These are phyloP conservation scores for Netelia melanura DNA, from an alignment of 2,888 invertebrate genomes.

Conservation along the genomic window DNA sequence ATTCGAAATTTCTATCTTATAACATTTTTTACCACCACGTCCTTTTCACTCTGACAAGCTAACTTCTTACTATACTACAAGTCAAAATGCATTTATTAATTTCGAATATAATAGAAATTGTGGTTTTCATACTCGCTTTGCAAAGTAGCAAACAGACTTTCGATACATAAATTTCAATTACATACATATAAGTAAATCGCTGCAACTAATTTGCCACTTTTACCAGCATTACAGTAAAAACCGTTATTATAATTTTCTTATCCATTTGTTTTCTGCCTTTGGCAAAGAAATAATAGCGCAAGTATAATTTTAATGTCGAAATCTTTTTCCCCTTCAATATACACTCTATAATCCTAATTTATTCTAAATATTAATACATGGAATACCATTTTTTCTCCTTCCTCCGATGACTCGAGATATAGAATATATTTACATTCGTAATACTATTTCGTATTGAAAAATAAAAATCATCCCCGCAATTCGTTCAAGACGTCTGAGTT, in stretches of 20 bases:
- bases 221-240: slow-evolving; percentile 34
- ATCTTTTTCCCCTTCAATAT: slow-evolving; percentile 41
- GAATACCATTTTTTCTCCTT: slow-evolving; percentile 60
- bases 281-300: slow-evolving; percentile 28
- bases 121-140: neutral
- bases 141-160: neutral
- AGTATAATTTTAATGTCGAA: neutral
- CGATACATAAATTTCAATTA: slow-evolving; percentile 11
- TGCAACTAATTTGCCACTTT: slow-evolving; percentile 35
- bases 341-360: slow-evolving; percentile 41
- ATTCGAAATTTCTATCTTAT: neutral
- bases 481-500: no score
- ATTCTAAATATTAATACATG: slow-evolving; percentile 46
- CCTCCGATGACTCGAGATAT: slow-evolving; percentile 58
- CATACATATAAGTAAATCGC: slow-evolving; percentile 28
- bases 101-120: neutral
- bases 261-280: slow-evolving; percentile 20
- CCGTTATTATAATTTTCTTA: slow-evolving; percentile 30
- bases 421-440: slow-evolving; percentile 66
- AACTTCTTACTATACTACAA: no score
- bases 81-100: neutral
- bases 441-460: slow-evolving; percentile 67
- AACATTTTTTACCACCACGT: neutral
- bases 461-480: slow-evolving; percentile 65
- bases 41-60: neutral